Percentiles rank a stretch among this genome's conserved stretches.
These are phyloP conservation scores for Dysidea cf. avara DNA, from an alignment of 37 sponge, comb jelly and placozoan genomes.

Conservation along the genomic window DNA sequence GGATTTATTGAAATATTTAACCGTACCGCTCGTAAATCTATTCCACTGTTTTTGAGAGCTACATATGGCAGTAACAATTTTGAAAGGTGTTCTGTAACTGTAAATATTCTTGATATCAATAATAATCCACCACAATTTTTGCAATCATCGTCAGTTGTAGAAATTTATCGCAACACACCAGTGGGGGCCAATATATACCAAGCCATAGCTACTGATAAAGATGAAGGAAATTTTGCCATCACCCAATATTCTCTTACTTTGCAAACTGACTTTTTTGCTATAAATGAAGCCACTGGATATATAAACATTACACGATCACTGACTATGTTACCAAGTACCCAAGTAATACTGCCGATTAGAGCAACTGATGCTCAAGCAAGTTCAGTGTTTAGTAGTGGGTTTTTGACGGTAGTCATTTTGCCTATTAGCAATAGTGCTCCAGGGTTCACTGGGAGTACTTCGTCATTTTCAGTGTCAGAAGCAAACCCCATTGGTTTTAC, in stretches of 20 bases:
- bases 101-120: slow-evolving; percentile 56
- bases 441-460: background rate
- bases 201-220: slow-evolving; percentile 40
- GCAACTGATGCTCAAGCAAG: slow-evolving; percentile 25
- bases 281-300: slow-evolving; percentile 36
- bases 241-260: slow-evolving; percentile 2
- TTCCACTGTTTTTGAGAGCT: slow-evolving; percentile 46
- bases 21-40: slow-evolving; percentile 32
- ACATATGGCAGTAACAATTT: slow-evolving; percentile 36
- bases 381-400: slow-evolving; percentile 8
- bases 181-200: slow-evolving; percentile 25
- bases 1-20: slow-evolving; percentile 21
- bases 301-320: background rate
- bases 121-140: slow-evolving; percentile 58
- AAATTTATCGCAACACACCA: slow-evolving; percentile 63
- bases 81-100: slow-evolving; percentile 53
- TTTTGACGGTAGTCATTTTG: slow-evolving; percentile 30
- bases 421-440: slow-evolving; percentile 41
- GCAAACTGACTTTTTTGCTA: slow-evolving; percentile 6
- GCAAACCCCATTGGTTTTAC: slow-evolving; percentile 3
- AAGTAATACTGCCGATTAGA: slow-evolving; percentile 16
- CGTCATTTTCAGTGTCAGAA: slow-evolving; percentile 19
- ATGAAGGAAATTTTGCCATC: slow-evolving; percentile 41
- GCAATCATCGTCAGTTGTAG: slow-evolving; percentile 8
- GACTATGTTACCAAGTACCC: background rate